Evolutionary conservation across 2,888 invertebrate genomes (phyloP), one percentile per base, ranked within the genome.

Genomic region (Acanthococcus lagerstroemiae): DNA sequence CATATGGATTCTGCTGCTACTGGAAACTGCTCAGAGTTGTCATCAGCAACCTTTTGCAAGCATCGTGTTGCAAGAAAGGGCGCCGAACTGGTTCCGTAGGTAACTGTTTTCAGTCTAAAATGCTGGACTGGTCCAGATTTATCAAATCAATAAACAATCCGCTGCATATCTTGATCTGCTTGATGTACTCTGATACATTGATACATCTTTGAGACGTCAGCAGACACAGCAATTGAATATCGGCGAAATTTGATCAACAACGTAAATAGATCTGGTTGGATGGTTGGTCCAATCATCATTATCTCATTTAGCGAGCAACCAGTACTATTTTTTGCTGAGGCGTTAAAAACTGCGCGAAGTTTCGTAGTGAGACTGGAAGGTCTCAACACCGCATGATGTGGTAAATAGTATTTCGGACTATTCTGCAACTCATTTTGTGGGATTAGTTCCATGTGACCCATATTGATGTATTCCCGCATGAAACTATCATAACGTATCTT

Each of bases 201-300:
- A 52, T 73, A 75, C 73, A 75, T 74, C 67, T 74, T 72, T 4
- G 70, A 58, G 15, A 73, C 69, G 48, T 73, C 73, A 0, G 72
- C 71, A 1, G 70, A 69, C 1, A 74, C 45, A 22, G 70, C 69
- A 0, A 72, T 67, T 1, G 65, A 67, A 56, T 71, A 55, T 0
- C 12, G 25, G 19, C 73, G 61, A 72, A 73, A 73, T 5, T 71
- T 61, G 66, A 72, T 67, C 1, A 73, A 50, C 1, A 74, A 60
- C 21, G 71, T 69, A 27, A 72, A 68, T 30, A 74, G 58, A 46
- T 72, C 72, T 4, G 67, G 37, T 60, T 74, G 73, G 3, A 73
- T 50, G 1, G 67, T 69, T 15, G 73, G 72, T 17, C 72, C 72
- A 0, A 71, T 67, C 63, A 72, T 50, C 1, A 72, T 54, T 7